phyloP scores from a whole-genome alignment of 2,113 vertebrate species.

The Lasiurus borealis region DNA sequence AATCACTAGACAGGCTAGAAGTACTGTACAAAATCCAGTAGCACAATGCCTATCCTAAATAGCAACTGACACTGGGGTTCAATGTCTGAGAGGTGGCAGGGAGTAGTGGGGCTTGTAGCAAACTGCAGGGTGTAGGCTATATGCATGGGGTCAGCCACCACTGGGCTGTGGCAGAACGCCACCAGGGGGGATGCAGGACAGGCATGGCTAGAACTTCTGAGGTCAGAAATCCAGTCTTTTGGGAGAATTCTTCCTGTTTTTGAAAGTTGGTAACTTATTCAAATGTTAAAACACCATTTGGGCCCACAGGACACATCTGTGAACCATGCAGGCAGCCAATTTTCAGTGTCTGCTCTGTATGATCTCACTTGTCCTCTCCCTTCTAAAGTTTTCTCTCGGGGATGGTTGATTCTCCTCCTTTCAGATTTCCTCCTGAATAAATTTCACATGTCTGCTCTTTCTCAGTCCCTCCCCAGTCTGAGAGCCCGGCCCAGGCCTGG shows the following conservation, averaged over 20 bases:
- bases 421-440: neutral
- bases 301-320: neutral
- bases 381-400: neutral
- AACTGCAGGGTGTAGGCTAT: accelerated
- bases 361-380: accelerated
- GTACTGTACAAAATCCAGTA: neutral
- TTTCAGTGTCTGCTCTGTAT: accelerated
- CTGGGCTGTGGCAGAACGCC: accelerated
- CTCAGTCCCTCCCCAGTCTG: accelerated
- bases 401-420: neutral
- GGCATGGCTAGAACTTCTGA: accelerated
- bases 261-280: neutral
- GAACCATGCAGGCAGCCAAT: neutral
- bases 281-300: neutral
- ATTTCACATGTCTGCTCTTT: neutral
- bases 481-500: neutral
- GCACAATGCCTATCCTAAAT: too few species aligned
- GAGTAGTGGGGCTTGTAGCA: accelerated
- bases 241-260: neutral
- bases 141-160: accelerated
- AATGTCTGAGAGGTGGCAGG: accelerated
- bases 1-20: neutral
- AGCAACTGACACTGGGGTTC: neutral
- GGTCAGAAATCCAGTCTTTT: neutral
- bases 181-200: accelerated